Conservation (phyloP, 2,888 invertebrate species). For the Strigamia transsilvanica region DNA sequence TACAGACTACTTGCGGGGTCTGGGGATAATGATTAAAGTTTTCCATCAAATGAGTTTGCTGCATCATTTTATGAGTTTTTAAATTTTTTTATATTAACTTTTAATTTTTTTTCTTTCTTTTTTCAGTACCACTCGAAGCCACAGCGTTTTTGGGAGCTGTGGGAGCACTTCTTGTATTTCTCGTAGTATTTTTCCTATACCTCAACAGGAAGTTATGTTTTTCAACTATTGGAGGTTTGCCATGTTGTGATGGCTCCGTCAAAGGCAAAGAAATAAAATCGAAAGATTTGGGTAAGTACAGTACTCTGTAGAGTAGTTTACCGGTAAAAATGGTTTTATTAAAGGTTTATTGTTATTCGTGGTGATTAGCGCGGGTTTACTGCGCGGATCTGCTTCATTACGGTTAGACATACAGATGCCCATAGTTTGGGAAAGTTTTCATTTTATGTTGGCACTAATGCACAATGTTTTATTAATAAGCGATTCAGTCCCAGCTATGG, state of each 20-base stretch:
- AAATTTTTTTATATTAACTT: background rate
- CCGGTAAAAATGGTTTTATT: no score
- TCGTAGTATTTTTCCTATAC: conserved; percentile 85
- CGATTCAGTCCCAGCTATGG: no score
- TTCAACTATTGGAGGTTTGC: conserved; percentile 70
- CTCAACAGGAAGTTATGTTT: conserved; percentile 82
- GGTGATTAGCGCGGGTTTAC: no score
- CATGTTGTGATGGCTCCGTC: conserved; percentile 71
- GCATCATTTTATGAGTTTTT: background rate
- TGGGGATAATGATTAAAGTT: conserved; percentile 24
- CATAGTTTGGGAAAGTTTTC: no score
- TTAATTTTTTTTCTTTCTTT: conserved; percentile 56
- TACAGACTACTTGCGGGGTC: background rate
- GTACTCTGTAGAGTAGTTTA: background rate
- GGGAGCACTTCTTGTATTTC: conserved; percentile 81
- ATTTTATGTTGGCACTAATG: no score
- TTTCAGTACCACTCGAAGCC: conserved; percentile 78
- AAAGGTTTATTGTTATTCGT: no score
- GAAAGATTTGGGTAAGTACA: conserved; percentile 57
- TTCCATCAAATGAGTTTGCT: background rate
- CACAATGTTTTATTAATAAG: no score
- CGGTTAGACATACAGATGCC: no score
- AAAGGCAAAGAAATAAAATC: conserved; percentile 59
- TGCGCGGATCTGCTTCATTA: no score
- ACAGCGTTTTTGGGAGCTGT: conserved; percentile 88